Base-by-base conservation (phyloP, 2,113 vertebrate genomes). In the Neopipo cinnamomea region DNA sequence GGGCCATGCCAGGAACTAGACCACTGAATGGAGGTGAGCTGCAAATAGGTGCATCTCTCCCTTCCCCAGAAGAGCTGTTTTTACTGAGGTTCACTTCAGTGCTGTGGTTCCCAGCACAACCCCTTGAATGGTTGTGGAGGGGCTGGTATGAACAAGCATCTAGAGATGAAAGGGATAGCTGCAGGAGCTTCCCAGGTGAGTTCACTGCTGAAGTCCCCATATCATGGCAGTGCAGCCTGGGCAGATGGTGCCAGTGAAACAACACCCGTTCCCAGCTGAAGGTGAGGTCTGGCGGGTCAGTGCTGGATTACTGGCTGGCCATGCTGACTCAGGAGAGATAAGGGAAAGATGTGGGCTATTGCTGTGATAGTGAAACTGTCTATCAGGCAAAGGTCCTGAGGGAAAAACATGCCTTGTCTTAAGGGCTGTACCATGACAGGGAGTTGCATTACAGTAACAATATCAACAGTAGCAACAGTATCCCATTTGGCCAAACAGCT, bases 331-430 rank as follows among this genome's bases (percentile, higher is more conserved):
- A 86, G 75, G 39, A 77, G 18, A 67, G 78, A 88, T 71, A 90
- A 91, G 63, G n/a, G 79, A 52, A 86, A 91, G 79, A 80, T 59
- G 59, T 77, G 31, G 59, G 14, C n/a, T 91, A 14, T 76, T 66
- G 62, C 63, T 70, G 25, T 63, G 37, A 58, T 39, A 71, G 47
- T 11, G 11, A 86, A 33, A 35, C 49, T 1, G 6, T 50, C 76
- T 91, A 53, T 65, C n/a, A 94, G 82, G 21, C 50, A 95, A 94
- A 94, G 63, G 82, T 89, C 74, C 35, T 50, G 31, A 83, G 25
- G 58, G 24, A 50, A 85, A 82, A 86, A 42, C 50, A 52, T 52
- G 25, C 62, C 58, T 68, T 56, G 19, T 72, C 79, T 78, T 79
- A 58, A 90, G 46, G 44, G 52, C 75, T 41, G 53, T 66, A 49